Evolutionary conservation across 2,888 invertebrate genomes (phyloP).

Genomic region (Embidobia sp.): DNA sequence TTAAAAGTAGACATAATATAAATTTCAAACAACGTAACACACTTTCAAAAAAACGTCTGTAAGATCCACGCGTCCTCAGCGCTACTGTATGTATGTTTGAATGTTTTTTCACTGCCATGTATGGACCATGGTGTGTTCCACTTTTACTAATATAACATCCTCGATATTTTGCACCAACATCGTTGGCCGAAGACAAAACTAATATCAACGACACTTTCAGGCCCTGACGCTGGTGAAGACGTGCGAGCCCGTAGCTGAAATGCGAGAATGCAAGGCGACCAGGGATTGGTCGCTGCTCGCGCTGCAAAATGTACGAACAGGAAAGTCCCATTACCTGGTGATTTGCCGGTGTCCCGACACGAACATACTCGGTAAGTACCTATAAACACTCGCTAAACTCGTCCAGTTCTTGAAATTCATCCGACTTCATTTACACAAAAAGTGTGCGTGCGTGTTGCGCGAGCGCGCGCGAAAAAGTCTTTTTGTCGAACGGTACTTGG

Average conservation of each 20-base stretch:
- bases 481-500: slow-evolving; percentile 52
- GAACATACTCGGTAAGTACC: slow-evolving; percentile 89
- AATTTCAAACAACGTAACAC: too few relatives aligned
- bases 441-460: slow-evolving; percentile 38
- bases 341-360: slow-evolving; percentile 94
- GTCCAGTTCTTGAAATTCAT: slow-evolving; percentile 63
- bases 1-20: too few relatives aligned
- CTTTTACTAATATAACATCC: too few relatives aligned
- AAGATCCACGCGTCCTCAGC: too few relatives aligned
- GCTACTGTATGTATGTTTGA: too few relatives aligned
- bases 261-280: slow-evolving; percentile 93
- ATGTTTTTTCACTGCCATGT: too few relatives aligned
- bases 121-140: too few relatives aligned
- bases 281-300: slow-evolving; percentile 96
- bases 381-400: slow-evolving; percentile 62
- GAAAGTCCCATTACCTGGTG: slow-evolving; percentile 96
- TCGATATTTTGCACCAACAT: too few relatives aligned
- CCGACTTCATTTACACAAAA: slow-evolving; percentile 57
- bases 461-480: slow-evolving; percentile 35
- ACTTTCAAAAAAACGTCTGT: too few relatives aligned
- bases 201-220: slow-evolving; percentile 74
- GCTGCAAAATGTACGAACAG: slow-evolving; percentile 94
- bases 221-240: slow-evolving; percentile 95
- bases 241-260: slow-evolving; percentile 95
- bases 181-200: too few relatives aligned